These are phyloP conservation scores for Ecdyonurus torrentis DNA, from an alignment of 2,888 invertebrate species.

Conservation along the genomic window DNA sequence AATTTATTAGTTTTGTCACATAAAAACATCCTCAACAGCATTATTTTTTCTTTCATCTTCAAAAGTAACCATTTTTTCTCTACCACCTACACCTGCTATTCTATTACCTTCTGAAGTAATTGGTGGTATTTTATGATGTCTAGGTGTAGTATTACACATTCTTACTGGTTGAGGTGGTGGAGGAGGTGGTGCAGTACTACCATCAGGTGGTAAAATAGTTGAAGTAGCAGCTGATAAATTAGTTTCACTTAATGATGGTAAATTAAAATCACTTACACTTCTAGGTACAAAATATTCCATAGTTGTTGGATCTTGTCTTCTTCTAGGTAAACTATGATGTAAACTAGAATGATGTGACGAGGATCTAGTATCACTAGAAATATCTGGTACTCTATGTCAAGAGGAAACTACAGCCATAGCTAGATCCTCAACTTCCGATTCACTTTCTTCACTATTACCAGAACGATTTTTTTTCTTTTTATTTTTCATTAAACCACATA, in stretches of 20 bases:
- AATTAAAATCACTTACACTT: constrained; percentile 67
- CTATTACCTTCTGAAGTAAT: neutral
- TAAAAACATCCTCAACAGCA: neutral
- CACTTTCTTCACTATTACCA: constrained; percentile 15
- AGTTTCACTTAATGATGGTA: constrained; percentile 29
- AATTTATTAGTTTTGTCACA: neutral
- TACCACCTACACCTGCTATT: constrained; percentile 16
- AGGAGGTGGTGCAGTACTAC: neutral
- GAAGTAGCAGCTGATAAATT: neutral
- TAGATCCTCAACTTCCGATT: constrained; percentile 30
- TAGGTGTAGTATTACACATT: neutral
- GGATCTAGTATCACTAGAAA: too few relatives aligned
- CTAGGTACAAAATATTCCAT: constrained; percentile 72
- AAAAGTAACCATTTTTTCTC: constrained; percentile 67
- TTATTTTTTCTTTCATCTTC: constrained; percentile 39
- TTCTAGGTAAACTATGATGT: constrained; percentile 33
- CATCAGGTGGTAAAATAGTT: neutral
- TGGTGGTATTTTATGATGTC: neutral
- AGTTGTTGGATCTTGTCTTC: constrained; percentile 32
- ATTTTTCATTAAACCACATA: constrained; percentile 21
- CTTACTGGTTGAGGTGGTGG: neutral
- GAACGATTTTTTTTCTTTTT: constrained; percentile 6
- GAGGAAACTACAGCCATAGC: constrained; percentile 27
- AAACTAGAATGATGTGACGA: too few relatives aligned
- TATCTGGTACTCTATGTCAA: constrained; percentile 12